These are phyloP conservation scores for Erannis defoliaria DNA, from an alignment of 2,888 invertebrate species.

Conservation along the genomic window DNA sequence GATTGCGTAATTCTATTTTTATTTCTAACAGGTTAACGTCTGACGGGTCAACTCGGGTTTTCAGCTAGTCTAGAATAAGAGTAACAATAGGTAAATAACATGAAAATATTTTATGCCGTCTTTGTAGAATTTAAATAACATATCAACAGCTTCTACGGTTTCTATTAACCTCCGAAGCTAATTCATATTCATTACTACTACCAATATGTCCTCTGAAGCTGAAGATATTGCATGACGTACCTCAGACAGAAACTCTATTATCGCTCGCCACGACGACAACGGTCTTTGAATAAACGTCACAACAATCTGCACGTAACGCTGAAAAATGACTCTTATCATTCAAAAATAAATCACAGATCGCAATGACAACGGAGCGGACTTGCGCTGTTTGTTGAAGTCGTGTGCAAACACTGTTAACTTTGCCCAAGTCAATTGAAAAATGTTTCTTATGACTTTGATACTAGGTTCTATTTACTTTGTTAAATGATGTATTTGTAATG, in stretches of 20 bases:
- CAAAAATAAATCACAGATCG: constrained; percentile 40
- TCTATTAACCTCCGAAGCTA: constrained; percentile 27
- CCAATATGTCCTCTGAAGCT: constrained; percentile 40
- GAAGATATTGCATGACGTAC: constrained; percentile 55
- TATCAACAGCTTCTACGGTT: constrained; percentile 6
- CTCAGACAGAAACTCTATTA: constrained; percentile 53
- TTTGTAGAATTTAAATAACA: neutral
- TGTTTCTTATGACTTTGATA: constrained; percentile 8
- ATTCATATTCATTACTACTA: constrained; percentile 43
- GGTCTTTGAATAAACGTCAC: constrained; percentile 39
- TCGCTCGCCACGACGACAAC: constrained; percentile 35
- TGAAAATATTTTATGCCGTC: no score
- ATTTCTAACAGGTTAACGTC: no score
- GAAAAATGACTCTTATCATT: constrained; percentile 43
- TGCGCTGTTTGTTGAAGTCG: neutral
- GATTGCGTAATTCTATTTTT: no score
- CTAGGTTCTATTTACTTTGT: constrained; percentile 8
- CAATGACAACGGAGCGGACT: constrained; percentile 23
- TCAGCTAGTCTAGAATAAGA: no score
- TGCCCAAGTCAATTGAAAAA: constrained; percentile 18
- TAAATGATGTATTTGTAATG: constrained; percentile 15
- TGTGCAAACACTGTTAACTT: constrained; percentile 14
- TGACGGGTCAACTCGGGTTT: no score
- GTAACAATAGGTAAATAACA: neutral
- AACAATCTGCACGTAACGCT: constrained; percentile 37